Evolutionary conservation across 2,113 vertebrate species (phyloP), one percentile per base, ranked within the genome.

Genomic region (Craseonycteris thonglongyai): DNA sequence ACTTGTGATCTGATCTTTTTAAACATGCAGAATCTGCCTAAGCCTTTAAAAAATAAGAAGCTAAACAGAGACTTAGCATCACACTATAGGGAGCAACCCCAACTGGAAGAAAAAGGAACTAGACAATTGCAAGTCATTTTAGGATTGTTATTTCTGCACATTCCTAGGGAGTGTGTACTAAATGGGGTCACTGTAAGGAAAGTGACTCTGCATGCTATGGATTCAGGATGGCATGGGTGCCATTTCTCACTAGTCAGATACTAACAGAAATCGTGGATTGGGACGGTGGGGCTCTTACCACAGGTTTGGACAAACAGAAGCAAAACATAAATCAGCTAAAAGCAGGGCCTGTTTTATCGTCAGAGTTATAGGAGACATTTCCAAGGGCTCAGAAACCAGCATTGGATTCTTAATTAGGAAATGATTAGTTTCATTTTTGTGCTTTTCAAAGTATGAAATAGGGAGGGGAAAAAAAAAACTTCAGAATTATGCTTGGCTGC

Each of bases 1-100:
- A 97, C 58, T 91, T 75, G 79, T 51, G 83, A 96, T 75, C 59
- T 91, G 74, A 89, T 97, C 95, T 93, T 95, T 95, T 87, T 94
- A 96, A 95, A 95, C 93, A 91, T 59, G 71, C 38, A 49, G 33
- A 80, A 96, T 96, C 89, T 95, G 56, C 59, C 58, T 93, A 95
- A 97, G 65, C 63, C 35, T 93, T 85, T 68, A 89, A 79, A 95
- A 95, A 94, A 85, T 54, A 86, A 82, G 88, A 94, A 76, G 18
- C 74, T 89, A 80, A 91, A 84, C 71, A 97, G 76, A 87, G 76
- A 89, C 71, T 80, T 66, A 79, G 63, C 30, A 24, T 26, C 28
- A 68, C 2, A 7, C 22, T 45, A 7, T 5, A 75, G 78, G 82
- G 40, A 49, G 35, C 22, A 75, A 49, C 22, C 30, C 54, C 59